Conservation (phyloP, 2,888 invertebrate species). For the Polyploca ridens region DNA sequence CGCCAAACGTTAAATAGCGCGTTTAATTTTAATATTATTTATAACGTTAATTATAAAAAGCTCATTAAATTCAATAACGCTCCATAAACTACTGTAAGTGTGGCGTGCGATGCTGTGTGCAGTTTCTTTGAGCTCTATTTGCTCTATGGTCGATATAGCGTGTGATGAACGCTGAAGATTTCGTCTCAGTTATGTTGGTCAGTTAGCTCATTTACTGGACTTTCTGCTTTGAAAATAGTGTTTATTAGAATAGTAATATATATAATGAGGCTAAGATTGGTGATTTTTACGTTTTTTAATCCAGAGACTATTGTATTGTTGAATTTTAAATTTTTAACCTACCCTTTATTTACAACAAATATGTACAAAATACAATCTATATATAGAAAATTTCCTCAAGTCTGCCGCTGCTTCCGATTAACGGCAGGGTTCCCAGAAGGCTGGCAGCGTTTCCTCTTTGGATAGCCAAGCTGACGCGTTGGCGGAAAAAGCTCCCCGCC, state of each 20-base stretch:
- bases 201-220: not conserved
- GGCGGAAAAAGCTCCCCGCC: too few species aligned
- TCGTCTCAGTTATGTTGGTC: slow-evolving; percentile 12
- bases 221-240: not conserved
- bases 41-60: slow-evolving; percentile 12
- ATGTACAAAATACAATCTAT: too few species aligned
- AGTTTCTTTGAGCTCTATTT: slow-evolving; percentile 9
- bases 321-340: too few species aligned
- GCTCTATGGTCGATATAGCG: slow-evolving; percentile 19
- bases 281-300: too few species aligned
- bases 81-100: slow-evolving; percentile 10
- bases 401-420: too few species aligned
- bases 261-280: too few species aligned
- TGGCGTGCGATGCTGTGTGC: not conserved
- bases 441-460: too few species aligned
- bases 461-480: too few species aligned
- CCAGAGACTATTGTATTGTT: too few species aligned
- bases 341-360: too few species aligned
- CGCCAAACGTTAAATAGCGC: slow-evolving; percentile 7
- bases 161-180: slow-evolving; percentile 7
- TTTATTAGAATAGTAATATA: not conserved
- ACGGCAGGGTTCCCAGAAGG: too few species aligned
- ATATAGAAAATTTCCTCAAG: too few species aligned
- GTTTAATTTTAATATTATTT: slow-evolving; percentile 12
- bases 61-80: slow-evolving; percentile 15